phyloP scores from a whole-genome alignment of 2,888 invertebrate genomes.

The Phasia obesa region DNA sequence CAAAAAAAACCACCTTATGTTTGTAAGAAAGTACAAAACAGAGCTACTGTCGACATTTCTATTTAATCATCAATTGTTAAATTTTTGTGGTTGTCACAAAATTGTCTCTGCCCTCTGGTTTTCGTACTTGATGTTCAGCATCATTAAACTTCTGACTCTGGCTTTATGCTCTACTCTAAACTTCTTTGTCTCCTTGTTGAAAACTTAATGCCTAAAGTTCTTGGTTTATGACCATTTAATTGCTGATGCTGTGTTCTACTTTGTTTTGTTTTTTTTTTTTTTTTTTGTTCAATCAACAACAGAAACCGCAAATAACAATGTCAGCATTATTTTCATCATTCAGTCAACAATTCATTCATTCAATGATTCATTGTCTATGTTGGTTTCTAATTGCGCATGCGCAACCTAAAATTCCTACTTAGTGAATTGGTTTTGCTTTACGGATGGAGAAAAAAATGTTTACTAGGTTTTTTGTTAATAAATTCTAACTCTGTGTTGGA shows the following conservation, averaged over 20 bases:
- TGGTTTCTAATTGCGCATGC: conserved; percentile 53
- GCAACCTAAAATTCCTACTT: conserved; percentile 58
- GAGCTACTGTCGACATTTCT: conserved; percentile 62
- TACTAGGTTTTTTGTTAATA: conserved; percentile 30
- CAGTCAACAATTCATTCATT: background rate
- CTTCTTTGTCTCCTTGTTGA: background rate
- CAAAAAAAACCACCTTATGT: conserved; percentile 28
- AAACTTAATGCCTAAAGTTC: background rate
- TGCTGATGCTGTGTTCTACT: conserved; percentile 62
- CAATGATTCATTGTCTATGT: conserved; percentile 21
- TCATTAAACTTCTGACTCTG: conserved; percentile 27
- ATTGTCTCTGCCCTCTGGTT: conserved; percentile 26
- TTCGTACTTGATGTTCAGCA: conserved; percentile 6
- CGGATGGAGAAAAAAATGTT: background rate
- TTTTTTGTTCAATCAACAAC: conserved; percentile 40
- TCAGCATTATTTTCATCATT: conserved; percentile 62
- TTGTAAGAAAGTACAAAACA: conserved; percentile 16
- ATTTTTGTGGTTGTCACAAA: conserved; percentile 69
- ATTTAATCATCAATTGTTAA: conserved; percentile 62
- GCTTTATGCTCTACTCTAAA: background rate
- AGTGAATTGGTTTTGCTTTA: conserved; percentile 30
- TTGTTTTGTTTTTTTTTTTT: conserved; percentile 59
- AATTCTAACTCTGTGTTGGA: conserved; percentile 5
- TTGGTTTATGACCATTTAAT: conserved; percentile 62
- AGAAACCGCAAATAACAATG: conserved; percentile 66